Percentiles rank a stretch among this genome's conserved stretches.
Conservation (phyloP, 2,797 vertebrate species). For the Uromys caudimaculatus region DNA sequence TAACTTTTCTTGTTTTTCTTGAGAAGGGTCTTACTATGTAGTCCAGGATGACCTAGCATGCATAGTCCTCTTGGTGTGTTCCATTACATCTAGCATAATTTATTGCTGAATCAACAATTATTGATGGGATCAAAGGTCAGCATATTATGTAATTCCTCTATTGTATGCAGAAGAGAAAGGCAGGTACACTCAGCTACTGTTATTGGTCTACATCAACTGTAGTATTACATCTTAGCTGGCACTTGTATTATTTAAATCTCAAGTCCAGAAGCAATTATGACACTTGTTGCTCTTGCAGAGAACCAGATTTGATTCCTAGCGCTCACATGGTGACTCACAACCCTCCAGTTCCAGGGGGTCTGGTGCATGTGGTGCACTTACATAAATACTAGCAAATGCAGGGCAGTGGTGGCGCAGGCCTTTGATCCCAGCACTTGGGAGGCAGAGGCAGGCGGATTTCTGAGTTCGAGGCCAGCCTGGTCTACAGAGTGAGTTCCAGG, state of each 20-base stretch:
- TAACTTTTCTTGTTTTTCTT: not conserved
- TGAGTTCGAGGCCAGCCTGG: no score
- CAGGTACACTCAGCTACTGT: not conserved
- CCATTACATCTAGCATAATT: not conserved
- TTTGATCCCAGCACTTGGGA: no score
- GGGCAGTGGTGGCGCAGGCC: not conserved
- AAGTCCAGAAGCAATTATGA: not conserved
- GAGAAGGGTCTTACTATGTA: not conserved
- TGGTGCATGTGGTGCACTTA: not conserved
- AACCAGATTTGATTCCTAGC: not conserved
- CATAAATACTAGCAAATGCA: not conserved
- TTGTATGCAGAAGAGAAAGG: not conserved
- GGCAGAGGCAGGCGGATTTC: no score
- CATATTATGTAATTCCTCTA: not conserved
- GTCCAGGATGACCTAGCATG: not conserved
- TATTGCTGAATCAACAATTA: slow-evolving; percentile 26
- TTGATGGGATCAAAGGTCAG: slow-evolving; percentile 55
- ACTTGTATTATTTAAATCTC: slow-evolving; percentile 10
- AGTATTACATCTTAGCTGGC: not conserved
- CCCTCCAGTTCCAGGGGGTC: not conserved
- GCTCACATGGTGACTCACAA: not conserved
- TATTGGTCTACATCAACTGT: not conserved
- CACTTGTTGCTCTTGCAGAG: not conserved
- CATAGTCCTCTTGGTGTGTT: not conserved
- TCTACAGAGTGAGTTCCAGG: no score